phyloP scores from a whole-genome alignment of 1,140 invertebrate species.

The Drosophila willistoni region DNA sequence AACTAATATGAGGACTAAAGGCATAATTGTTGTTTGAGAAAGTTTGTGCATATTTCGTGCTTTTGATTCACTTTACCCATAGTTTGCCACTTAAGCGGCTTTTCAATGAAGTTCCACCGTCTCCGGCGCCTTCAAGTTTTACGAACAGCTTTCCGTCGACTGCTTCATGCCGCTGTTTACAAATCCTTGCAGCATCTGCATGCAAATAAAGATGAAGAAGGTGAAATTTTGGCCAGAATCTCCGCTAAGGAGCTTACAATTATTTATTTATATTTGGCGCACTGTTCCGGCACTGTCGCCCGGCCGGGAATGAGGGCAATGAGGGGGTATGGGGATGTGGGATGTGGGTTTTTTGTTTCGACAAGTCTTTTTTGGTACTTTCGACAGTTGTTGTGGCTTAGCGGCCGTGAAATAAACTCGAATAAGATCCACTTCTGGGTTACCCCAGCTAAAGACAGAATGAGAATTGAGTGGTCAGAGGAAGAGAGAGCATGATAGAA shows the following conservation, averaged over 20 bases:
- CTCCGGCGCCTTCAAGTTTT: background rate
- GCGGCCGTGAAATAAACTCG: constrained; percentile 47
- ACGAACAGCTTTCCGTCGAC: background rate
- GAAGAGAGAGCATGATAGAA: background rate
- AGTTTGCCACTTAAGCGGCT: constrained; percentile 31
- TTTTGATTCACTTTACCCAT: constrained; percentile 19
- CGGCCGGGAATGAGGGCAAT: background rate
- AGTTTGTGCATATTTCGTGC: constrained; percentile 15
- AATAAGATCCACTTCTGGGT: constrained; percentile 5
- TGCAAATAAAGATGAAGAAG: constrained; percentile 31
- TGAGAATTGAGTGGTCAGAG: constrained; percentile 5
- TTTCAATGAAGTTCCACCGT: constrained; percentile 8
- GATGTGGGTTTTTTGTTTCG: background rate
- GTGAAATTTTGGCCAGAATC: constrained; percentile 20
- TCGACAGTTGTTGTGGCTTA: constrained; percentile 59
- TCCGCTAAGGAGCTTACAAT: constrained; percentile 62
- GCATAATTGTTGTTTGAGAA: constrained; percentile 28
- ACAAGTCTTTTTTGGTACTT: constrained; percentile 19
- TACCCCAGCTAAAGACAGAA: constrained; percentile 1
- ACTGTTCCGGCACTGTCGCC: background rate
- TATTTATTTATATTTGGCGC: constrained; percentile 60
- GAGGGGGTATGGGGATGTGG: background rate
- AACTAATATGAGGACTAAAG: constrained; percentile 9
- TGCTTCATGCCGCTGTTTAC: constrained; percentile 2
- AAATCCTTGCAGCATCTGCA: constrained; percentile 35